Conservation (phyloP, 2,888 invertebrate species). For the Melieria picta region DNA sequence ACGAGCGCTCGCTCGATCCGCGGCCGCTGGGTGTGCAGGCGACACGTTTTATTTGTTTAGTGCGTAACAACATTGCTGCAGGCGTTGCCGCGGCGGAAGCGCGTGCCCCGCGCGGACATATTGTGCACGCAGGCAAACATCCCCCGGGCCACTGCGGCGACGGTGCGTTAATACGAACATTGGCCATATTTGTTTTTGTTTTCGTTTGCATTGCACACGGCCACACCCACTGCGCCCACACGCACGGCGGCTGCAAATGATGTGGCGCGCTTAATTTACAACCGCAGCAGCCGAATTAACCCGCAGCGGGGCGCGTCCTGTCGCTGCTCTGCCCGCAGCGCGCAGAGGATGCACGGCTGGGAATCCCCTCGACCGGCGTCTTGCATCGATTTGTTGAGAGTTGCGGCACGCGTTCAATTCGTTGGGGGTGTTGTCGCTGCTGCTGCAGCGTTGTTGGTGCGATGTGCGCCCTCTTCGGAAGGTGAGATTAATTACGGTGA, state of each 20-base stretch:
- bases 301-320: slow-evolving; percentile 53
- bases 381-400: slow-evolving; percentile 9
- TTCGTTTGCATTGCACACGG: slow-evolving; percentile 22
- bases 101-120: slow-evolving; percentile 57
- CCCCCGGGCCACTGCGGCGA: slow-evolving; percentile 31
- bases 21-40: slow-evolving; percentile 4
- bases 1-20: too few species aligned
- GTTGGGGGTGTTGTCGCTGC: slow-evolving; percentile 54
- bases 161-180: slow-evolving; percentile 44
- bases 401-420: slow-evolving; percentile 49
- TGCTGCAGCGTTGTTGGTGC: slow-evolving; percentile 37
- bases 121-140: slow-evolving; percentile 52
- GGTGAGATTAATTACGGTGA: slow-evolving; percentile 59
- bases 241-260: slow-evolving; percentile 57
- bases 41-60: slow-evolving; percentile 51
- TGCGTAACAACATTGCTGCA: slow-evolving; percentile 42
- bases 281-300: slow-evolving; percentile 63
- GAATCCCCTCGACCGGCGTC: too few species aligned
- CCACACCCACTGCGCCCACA: slow-evolving; percentile 41
- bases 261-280: slow-evolving; percentile 63
- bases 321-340: background rate
- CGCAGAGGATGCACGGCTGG: too few species aligned
- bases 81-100: slow-evolving; percentile 41
- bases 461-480: slow-evolving; percentile 44
- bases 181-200: slow-evolving; percentile 48